These are phyloP conservation scores for Apus apus DNA, from an alignment of 2,113 vertebrate species.

Conservation along the genomic window DNA sequence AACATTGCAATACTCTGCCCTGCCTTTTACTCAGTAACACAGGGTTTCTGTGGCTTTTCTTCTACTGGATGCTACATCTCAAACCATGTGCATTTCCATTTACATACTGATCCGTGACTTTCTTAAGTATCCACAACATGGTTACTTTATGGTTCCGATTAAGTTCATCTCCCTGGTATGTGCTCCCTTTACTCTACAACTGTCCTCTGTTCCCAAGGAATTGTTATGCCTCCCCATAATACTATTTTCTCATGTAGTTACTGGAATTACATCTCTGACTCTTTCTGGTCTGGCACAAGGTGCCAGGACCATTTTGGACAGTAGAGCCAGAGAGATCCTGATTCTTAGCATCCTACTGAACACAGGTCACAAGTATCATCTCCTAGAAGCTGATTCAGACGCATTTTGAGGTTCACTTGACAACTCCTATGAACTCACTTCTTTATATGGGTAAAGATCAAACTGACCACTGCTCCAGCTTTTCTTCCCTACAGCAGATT, in stretches of 20 bases:
- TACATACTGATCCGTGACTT: neutral
- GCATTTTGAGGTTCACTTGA: neutral
- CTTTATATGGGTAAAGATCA: neutral
- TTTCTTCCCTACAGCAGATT: neutral
- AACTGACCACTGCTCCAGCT: neutral
- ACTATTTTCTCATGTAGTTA: neutral
- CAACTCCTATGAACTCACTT: neutral
- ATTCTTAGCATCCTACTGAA: neutral
- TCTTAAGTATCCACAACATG: neutral
- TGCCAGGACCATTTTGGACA: neutral
- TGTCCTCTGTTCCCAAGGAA: neutral
- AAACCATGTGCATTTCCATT: rapidly evolving
- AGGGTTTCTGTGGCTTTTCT: neutral
- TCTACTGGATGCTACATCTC: neutral
- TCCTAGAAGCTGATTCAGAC: neutral
- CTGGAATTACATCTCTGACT: neutral
- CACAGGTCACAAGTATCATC: neutral
- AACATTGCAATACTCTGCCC: neutral
- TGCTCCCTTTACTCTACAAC: neutral
- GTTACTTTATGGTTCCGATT: neutral
- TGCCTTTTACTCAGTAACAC: neutral
- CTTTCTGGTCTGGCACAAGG: neutral
- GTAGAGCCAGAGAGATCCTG: neutral
- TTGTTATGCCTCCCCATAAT: neutral
- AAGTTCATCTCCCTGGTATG: neutral